phyloP scores from a whole-genome alignment of 2,888 invertebrate genomes.

The Xestia ashworthii region DNA sequence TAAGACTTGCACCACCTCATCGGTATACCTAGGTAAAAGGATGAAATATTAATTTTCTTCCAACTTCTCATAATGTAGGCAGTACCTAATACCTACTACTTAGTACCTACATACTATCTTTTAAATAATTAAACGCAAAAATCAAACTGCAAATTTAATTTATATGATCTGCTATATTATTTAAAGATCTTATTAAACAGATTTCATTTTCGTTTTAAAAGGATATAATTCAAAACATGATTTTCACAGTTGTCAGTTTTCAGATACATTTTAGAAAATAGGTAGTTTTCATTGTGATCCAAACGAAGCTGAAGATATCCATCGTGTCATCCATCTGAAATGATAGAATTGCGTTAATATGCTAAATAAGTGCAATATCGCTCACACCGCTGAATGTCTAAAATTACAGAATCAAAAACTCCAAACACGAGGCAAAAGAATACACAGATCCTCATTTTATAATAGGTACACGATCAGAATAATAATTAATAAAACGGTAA shows the following conservation, averaged over 20 bases:
- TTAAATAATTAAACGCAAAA: not conserved
- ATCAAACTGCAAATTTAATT: not conserved
- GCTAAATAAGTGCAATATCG: not conserved
- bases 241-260: not conserved
- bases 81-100: too few species aligned
- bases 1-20: not conserved
- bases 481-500: not conserved
- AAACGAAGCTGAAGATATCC: conserved; percentile 34
- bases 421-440: conserved; percentile 8
- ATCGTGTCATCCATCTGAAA: conserved; percentile 49
- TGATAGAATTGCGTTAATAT: conserved; percentile 24
- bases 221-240: not conserved
- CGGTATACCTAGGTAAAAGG: not conserved
- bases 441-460: not conserved
- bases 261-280: not conserved
- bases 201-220: not conserved
- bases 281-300: conserved; percentile 14
- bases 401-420: not conserved
- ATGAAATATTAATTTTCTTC: not conserved
- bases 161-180: conserved; percentile 1
- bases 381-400: conserved; percentile 2
- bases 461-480: not conserved
- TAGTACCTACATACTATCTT: not conserved
- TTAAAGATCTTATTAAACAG: not conserved
- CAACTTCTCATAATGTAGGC: not conserved